Evolutionary conservation across 2,113 vertebrate genomes (phyloP).

Genomic region (Gobiocypris rarus): DNA sequence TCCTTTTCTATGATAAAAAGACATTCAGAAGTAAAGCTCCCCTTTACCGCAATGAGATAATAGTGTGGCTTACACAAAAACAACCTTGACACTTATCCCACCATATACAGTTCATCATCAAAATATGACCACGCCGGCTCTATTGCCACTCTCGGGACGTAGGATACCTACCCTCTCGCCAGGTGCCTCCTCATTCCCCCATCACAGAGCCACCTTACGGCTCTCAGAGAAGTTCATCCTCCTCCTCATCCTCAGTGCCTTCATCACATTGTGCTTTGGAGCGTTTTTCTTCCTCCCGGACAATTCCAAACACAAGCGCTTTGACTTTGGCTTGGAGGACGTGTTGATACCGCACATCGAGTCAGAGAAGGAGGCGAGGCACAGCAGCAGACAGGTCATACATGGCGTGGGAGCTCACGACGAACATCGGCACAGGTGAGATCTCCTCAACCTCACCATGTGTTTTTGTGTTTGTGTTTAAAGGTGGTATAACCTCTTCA

Average conservation of each 20-base stretch:
- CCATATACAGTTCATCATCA: conserved; percentile 34
- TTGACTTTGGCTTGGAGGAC: conserved; percentile 95
- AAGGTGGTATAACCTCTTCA: not conserved
- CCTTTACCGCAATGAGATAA: conserved; percentile 75
- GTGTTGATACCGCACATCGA: conserved; percentile 97
- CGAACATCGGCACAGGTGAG: conserved; percentile 91
- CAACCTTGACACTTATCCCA: conserved; percentile 63
- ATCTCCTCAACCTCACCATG: not conserved
- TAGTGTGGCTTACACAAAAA: conserved; percentile 62
- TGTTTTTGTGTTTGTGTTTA: not conserved
- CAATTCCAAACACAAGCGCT: conserved; percentile 97
- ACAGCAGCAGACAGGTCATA: conserved; percentile 84
- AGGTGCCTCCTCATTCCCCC: conserved; percentile 89
- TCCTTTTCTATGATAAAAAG: conserved; percentile 50
- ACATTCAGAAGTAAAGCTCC: conserved; percentile 55
- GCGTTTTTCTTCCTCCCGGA: conserved; percentile 99
- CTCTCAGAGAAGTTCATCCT: conserved; percentile 99
- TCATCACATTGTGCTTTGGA: conserved; percentile 98
- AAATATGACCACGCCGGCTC: conserved; percentile 91
- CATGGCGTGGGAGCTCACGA: conserved; percentile 90
- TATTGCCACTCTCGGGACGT: conserved; percentile 94
- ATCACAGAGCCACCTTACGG: conserved; percentile 94
- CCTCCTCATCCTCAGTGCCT: conserved; percentile 99
- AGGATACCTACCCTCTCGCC: conserved; percentile 90
- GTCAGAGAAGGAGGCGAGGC: conserved; percentile 85